Evolutionary conservation across 1,140 invertebrate species (phyloP).

Genomic region (Drosophila ogumai): DNA sequence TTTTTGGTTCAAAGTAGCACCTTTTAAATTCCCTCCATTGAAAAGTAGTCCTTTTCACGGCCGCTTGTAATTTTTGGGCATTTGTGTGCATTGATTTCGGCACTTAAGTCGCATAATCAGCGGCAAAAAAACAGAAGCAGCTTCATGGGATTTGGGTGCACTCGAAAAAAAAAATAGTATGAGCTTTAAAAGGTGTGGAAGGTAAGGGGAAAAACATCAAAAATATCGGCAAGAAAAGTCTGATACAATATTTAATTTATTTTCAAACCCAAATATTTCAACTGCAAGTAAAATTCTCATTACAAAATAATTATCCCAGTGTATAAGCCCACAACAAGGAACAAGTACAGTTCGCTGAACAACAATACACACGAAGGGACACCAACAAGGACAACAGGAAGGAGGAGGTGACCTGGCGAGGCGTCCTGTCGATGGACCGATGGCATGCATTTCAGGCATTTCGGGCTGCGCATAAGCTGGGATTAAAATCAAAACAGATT

Average conservation of each 20-base stretch:
- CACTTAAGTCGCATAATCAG: constrained; percentile 82
- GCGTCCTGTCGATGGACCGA: constrained; percentile 32
- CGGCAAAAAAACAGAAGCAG: constrained; percentile 10
- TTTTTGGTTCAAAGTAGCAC: not conserved
- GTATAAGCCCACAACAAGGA: constrained; percentile 38
- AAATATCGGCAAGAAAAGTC: no score
- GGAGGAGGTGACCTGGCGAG: constrained; percentile 2
- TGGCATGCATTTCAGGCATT: constrained; percentile 48
- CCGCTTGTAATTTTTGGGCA: constrained; percentile 81
- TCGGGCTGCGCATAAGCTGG: constrained; percentile 44
- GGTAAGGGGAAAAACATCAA: no score
- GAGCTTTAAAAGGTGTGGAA: not conserved
- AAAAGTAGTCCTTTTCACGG: constrained; percentile 31
- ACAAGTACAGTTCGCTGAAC: constrained; percentile 59
- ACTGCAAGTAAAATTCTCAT: not conserved
- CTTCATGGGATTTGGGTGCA: constrained; percentile 46
- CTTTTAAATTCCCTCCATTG: not conserved
- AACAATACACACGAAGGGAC: constrained; percentile 39
- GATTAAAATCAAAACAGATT: constrained; percentile 58
- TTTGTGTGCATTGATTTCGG: constrained; percentile 85
- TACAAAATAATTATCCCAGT: constrained; percentile 9
- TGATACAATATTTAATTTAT: not conserved
- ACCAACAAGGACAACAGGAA: constrained; percentile 5
- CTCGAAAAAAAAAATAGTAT: constrained; percentile 8
- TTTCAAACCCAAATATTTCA: not conserved